Evolutionary conservation across 2,888 invertebrate genomes (phyloP), one percentile per base, ranked within the genome.

Genomic region (Thalpophila matura): DNA sequence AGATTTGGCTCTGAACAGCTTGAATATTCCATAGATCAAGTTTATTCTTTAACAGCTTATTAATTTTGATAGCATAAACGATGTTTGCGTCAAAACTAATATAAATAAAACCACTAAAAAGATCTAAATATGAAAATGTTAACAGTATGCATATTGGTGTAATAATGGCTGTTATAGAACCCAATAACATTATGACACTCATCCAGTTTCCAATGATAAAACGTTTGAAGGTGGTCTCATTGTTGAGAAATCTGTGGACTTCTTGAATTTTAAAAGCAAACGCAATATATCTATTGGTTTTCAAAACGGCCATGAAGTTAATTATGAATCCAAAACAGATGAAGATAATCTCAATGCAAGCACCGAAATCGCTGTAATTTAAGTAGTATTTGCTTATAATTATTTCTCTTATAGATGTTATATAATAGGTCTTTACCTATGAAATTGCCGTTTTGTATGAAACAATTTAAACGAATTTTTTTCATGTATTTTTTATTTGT

Each of bases 1-100:
- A 16, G 1, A 0, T 26, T 37, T 10, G 3, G 1, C 12, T 37
- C 14, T 31, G n/a, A 6, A 46, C 2, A 20, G 27, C 35, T 35
- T 22, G n/a, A 54, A 6, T 42, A 37, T 63, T 71, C 73, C 67
- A 73, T 5, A 71, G 20, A 27, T 38, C 14, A 14, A 66, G 18
- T 45, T 66, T 66, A 27, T 46, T 3, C 47, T 40, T 56, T 6
- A 73, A 43, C 18, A 63, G 1, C 1, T 53, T 46, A n/a, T 57
- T 62, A 1, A 66, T 22, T 16, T 59, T 37, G 0, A 46, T 31
- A 3, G 58, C 47, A 33, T 71, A 59, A 20, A 71, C 7, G 0
- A 66, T 29, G 7, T 62, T 56, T 10, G 27, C 9, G 14, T 72
- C 61, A 24, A 43, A 55, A 26, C 22, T 16, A 57, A 1, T 4